Evolutionary conservation across 2,888 invertebrate species (phyloP).

Genomic region (Argynnis bischoffii): DNA sequence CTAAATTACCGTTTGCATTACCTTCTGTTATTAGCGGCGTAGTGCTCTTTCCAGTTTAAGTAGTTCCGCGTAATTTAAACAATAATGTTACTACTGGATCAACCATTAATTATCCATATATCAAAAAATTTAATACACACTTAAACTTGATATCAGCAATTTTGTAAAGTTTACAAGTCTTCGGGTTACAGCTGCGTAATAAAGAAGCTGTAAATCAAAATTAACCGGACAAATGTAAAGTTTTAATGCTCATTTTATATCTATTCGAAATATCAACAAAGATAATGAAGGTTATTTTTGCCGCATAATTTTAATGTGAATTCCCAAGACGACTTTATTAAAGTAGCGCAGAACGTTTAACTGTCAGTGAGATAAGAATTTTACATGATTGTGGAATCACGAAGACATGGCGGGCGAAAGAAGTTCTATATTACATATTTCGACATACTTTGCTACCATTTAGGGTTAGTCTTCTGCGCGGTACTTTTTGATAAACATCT

Average conservation of each 20-base stretch:
- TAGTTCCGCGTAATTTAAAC: slow-evolving; percentile 48
- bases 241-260: slow-evolving; percentile 14
- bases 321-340: slow-evolving; percentile 23
- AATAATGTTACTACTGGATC: neutral
- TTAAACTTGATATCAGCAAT: neutral
- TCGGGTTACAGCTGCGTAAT: slow-evolving; percentile 44
- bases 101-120: neutral
- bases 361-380: slow-evolving; percentile 26
- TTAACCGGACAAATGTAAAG: slow-evolving; percentile 23
- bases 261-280: slow-evolving; percentile 11
- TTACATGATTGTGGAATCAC: slow-evolving; percentile 37
- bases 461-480: slow-evolving; percentile 46
- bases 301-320: slow-evolving; percentile 22
- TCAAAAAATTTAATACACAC: neutral
- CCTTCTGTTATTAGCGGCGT: slow-evolving; percentile 72
- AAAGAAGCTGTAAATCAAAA: slow-evolving; percentile 62
- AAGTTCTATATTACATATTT: slow-evolving; percentile 43
- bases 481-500: slow-evolving; percentile 47
- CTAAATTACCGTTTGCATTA: slow-evolving; percentile 75
- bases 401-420: slow-evolving; percentile 37
- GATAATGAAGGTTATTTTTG: slow-evolving; percentile 9
- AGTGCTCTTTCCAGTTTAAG: slow-evolving; percentile 58
- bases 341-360: slow-evolving; percentile 17
- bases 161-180: neutral
- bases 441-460: slow-evolving; percentile 45